Base-by-base conservation (phyloP, 2,888 invertebrate species). In the Malthinus flaveolus region DNA sequence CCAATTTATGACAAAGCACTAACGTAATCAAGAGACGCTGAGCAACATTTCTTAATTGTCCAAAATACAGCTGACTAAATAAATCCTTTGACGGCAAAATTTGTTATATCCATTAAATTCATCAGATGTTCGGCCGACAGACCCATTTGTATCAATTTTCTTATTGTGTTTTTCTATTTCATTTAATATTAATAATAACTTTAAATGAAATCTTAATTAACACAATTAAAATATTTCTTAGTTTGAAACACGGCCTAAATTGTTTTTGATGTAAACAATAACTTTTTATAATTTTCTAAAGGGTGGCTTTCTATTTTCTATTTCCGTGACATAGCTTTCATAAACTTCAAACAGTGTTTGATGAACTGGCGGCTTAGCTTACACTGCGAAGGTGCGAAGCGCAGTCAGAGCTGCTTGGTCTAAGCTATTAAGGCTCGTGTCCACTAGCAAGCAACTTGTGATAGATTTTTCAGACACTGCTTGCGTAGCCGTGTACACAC, bases 21-120 rank as follows among this genome's bases (percentile, higher is more conserved):
- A 33, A 54, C 49, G 34, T 53, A 61, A 61, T 61, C 57, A 61
- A 61, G 53, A 54, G 56, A 33, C 49, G 53, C 61, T 57, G 61
- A 61, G 50, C 53, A 57, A 61, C 59, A 60, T 44, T 23, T 60
- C 66, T 70, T 72, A 75, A 75, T 75, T 75, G 72, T 69, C 73
- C 70, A 70, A 75, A 75, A 73, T 74, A 71, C 72, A 71, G 68
- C 72, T 71, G 72, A 70, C 71, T 67, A 72, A 73, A 73, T 73
- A 73, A 74, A 73, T 73, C 71, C 72, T 75, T 74, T 74, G 75
- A 68, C 73, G 74, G 73, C 68, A 59, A 66, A 68, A 62, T 66
- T 61, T 62, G 62, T 66, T 65, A 67, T 59, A 51, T 46, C 51
- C 55, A 59, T 59, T 59, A 59, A 56, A 47, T 8, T 48, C 51